A percentile compares a stretch with the other conserved stretches of the same genome.
These are phyloP conservation scores for Myiotriccus ornatus DNA, from an alignment of 2,797 vertebrate genomes.

Conservation along the genomic window DNA sequence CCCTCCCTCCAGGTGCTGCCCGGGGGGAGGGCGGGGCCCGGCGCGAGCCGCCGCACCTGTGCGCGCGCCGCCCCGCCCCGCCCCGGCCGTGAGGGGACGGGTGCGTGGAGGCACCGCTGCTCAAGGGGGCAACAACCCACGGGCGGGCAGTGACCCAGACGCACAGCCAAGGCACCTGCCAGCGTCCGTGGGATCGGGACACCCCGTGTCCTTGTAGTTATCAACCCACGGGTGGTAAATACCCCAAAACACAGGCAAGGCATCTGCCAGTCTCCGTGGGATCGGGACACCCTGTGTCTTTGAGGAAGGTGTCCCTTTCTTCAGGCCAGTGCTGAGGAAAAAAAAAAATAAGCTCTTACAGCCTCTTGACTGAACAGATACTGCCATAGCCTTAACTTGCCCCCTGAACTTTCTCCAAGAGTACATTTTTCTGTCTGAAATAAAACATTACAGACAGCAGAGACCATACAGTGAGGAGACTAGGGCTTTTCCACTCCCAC, in stretches of 20 bases:
- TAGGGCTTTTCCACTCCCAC: rapidly evolving
- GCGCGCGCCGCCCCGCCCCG: neutral
- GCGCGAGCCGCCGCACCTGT: neutral
- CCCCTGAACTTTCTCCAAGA: neutral
- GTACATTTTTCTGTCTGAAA: neutral
- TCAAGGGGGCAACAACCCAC: neutral
- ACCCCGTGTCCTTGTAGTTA: neutral
- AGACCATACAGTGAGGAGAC: neutral
- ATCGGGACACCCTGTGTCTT: rapidly evolving
- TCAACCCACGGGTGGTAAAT: neutral
- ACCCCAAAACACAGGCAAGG: rapidly evolving
- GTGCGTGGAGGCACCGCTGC: rapidly evolving
- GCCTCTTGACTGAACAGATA: neutral
- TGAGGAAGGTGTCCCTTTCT: neutral
- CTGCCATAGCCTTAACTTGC: neutral
- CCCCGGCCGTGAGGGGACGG: neutral
- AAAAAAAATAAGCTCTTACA: rapidly evolving
- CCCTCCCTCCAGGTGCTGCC: neutral
- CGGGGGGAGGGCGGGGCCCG: neutral
- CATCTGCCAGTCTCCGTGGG: rapidly evolving
- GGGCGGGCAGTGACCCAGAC: rapidly evolving
- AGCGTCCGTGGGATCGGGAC: neutral
- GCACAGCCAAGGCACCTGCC: neutral
- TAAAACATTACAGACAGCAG: neutral
- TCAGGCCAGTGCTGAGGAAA: neutral